phyloP scores from a whole-genome alignment of 2,888 invertebrate genomes.

The Tachina fera region DNA sequence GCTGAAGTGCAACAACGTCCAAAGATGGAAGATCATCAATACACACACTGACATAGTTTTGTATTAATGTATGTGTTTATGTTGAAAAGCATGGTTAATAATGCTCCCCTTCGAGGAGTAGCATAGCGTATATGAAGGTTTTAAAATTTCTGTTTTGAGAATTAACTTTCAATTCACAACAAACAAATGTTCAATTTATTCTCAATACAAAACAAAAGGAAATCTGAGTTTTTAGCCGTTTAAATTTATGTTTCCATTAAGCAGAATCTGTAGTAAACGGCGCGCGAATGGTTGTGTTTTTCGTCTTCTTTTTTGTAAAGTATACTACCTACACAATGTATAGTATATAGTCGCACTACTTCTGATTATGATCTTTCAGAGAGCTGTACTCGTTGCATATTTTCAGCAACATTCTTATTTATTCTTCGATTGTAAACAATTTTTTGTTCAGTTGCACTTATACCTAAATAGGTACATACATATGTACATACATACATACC shows the following conservation, averaged over 20 bases:
- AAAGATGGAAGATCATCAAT: conserved; percentile 14
- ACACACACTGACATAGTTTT: background rate
- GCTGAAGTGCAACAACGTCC: background rate
- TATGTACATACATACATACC: conserved; percentile 7
- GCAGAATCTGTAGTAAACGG: conserved; percentile 13
- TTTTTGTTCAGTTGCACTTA: conserved; percentile 2
- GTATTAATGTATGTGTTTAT: too few species aligned
- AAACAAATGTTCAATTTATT: conserved; percentile 29
- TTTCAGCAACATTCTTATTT: conserved; percentile 35
- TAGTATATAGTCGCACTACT: conserved; percentile 42
- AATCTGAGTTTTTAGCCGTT: conserved; percentile 27
- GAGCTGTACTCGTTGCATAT: conserved; percentile 38
- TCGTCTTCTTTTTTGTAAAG: conserved; percentile 37
- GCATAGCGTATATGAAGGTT: background rate
- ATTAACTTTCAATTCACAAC: conserved; percentile 43
- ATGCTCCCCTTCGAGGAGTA: conserved; percentile 14
- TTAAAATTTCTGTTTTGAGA: conserved; percentile 19
- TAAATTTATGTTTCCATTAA: background rate
- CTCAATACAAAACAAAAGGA: conserved; percentile 43
- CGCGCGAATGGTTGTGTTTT: conserved; percentile 18
- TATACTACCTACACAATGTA: too few species aligned
- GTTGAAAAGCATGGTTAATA: conserved; percentile 4
- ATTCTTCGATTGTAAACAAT: conserved; percentile 41
- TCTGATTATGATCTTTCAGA: conserved; percentile 56
- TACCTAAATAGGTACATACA: background rate